A percentile compares a stretch with the other conserved stretches of the same genome.
Evolutionary conservation across 2,113 vertebrate genomes (phyloP).

Genomic region (Strix aluco): DNA sequence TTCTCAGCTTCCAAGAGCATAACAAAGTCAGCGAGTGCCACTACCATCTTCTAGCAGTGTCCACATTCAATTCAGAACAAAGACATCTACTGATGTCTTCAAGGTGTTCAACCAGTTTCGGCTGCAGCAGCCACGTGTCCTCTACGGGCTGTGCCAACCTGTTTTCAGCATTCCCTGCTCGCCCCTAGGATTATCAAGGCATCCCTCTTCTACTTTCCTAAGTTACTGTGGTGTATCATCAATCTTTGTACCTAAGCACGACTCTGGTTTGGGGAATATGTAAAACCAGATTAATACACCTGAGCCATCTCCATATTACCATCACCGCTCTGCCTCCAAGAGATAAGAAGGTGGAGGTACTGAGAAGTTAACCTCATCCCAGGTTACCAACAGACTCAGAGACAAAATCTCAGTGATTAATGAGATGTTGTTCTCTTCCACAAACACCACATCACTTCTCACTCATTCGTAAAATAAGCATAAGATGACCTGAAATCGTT

Average conservation of each 20-base stretch:
- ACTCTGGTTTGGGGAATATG: background rate
- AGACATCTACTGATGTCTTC: background rate
- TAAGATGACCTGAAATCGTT: background rate
- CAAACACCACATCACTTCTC: background rate
- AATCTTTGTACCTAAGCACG: background rate
- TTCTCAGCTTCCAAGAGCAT: background rate
- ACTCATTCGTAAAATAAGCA: background rate
- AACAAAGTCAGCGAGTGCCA: background rate
- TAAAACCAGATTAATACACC: background rate
- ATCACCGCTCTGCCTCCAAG: background rate
- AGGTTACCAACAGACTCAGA: background rate
- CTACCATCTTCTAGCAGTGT: background rate
- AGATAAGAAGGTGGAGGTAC: background rate
- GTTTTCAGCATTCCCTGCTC: background rate
- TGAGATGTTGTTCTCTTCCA: background rate
- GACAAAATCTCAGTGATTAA: background rate
- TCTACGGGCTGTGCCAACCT: background rate
- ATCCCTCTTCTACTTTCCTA: too few species aligned
- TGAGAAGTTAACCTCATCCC: background rate
- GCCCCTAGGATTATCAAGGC: background rate
- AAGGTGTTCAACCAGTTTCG: background rate
- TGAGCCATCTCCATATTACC: background rate
- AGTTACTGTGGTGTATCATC: background rate
- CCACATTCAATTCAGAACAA: background rate
- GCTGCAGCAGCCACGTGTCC: background rate